Percentiles rank a stretch among this genome's conserved stretches.
Evolutionary conservation across 1,140 invertebrate genomes (phyloP).

Genomic region (Drosophila cardini): DNA sequence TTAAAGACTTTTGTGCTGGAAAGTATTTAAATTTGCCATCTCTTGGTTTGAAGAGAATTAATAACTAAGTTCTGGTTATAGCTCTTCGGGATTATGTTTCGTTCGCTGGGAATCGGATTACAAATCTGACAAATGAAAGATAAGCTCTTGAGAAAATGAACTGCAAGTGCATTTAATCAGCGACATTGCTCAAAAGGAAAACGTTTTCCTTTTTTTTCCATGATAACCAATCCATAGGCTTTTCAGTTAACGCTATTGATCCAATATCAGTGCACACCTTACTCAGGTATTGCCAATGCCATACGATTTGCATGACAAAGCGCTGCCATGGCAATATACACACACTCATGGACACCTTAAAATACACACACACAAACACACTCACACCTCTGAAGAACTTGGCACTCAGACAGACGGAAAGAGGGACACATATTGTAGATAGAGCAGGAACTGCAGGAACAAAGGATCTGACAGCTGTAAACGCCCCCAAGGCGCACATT

Average conservation of each 20-base stretch:
- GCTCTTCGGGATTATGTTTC: neutral
- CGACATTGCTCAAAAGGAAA: no score
- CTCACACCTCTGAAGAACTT: neutral
- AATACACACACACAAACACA: neutral
- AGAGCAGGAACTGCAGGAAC: slow-evolving; percentile 13
- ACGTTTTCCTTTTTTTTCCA: neutral
- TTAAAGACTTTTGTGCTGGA: no score
- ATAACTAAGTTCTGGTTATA: neutral
- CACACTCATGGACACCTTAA: neutral
- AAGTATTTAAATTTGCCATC: no score
- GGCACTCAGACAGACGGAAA: neutral
- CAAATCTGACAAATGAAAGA: neutral
- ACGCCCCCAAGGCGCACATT: slow-evolving; percentile 76
- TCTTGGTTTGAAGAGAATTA: neutral
- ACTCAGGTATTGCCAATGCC: slow-evolving; percentile 35
- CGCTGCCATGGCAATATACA: slow-evolving; percentile 35
- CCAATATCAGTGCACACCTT: slow-evolving; percentile 35
- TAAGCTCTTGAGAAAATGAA: neutral
- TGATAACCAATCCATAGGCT: slow-evolving; percentile 27
- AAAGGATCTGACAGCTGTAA: slow-evolving; percentile 33
- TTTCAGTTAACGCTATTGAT: slow-evolving; percentile 35
- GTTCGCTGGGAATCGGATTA: neutral
- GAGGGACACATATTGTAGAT: slow-evolving; percentile 6
- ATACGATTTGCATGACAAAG: slow-evolving; percentile 37
- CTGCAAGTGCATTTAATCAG: neutral